A percentile compares a stretch with the other conserved stretches of the same genome.
Evolutionary conservation across 2,888 invertebrate genomes (phyloP).

Genomic region (Pemphredon lugubris): DNA sequence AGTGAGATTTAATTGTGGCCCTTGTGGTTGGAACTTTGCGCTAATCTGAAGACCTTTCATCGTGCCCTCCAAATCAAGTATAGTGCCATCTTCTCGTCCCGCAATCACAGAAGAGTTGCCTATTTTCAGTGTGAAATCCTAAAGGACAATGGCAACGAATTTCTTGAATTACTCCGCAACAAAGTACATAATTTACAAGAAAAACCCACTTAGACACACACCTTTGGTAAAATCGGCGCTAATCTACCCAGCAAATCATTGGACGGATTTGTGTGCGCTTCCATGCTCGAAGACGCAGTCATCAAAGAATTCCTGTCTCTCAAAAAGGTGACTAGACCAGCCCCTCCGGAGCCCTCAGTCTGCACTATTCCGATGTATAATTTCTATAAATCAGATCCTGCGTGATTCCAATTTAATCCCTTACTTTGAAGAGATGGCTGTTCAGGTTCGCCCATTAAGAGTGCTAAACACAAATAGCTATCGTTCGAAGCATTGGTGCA

Average conservation of each 20-base stretch:
- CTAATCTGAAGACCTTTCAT: constrained; percentile 85
- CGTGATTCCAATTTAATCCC: constrained; percentile 60
- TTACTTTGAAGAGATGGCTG: constrained; percentile 65
- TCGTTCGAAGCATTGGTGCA: constrained; percentile 48
- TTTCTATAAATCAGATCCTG: constrained; percentile 83
- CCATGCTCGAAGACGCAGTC: constrained; percentile 44
- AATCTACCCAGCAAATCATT: constrained; percentile 82
- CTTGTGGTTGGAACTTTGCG: constrained; percentile 74
- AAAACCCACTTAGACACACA: too few species aligned
- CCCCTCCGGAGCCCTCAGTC: constrained; percentile 82
- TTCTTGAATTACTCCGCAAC: not conserved
- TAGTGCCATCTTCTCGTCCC: constrained; percentile 85
- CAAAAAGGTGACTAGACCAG: constrained; percentile 76
- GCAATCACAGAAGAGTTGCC: constrained; percentile 88
- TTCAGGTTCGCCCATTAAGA: constrained; percentile 55
- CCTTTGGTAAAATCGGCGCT: constrained; percentile 91
- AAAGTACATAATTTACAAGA: not conserved
- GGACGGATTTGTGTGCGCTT: constrained; percentile 62
- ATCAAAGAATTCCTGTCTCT: constrained; percentile 75
- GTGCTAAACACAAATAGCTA: constrained; percentile 57
- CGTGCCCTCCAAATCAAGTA: constrained; percentile 87
- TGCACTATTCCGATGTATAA: constrained; percentile 85
- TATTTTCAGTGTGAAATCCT: constrained; percentile 89
- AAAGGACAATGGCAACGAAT: constrained; percentile 49
- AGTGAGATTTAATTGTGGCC: constrained; percentile 71